These are phyloP conservation scores for Polypedilum pembai DNA, from an alignment of 1,140 invertebrate genomes.

Conservation along the genomic window DNA sequence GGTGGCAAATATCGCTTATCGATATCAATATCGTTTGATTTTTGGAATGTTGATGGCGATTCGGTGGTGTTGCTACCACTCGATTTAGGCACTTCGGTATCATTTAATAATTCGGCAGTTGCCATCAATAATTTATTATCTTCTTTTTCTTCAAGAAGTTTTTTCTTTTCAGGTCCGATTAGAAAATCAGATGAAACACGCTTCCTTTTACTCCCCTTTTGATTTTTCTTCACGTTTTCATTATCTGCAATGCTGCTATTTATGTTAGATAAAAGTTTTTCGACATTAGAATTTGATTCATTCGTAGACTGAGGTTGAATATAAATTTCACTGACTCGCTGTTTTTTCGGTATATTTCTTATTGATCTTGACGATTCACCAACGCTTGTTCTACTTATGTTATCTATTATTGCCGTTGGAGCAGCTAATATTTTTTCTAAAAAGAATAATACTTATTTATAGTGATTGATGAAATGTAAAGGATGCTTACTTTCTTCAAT, in stretches of 20 bases:
- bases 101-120: constrained; percentile 49
- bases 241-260: background rate
- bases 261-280: background rate
- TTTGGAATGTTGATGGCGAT: constrained; percentile 43
- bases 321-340: background rate
- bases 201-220: background rate
- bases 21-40: constrained; percentile 33
- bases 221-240: background rate
- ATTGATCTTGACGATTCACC: background rate
- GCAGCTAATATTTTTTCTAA: background rate
- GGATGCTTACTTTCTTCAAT: background rate
- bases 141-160: constrained; percentile 39
- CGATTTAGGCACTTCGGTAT: constrained; percentile 49
- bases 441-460: no score
- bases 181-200: background rate
- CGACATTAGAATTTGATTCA: background rate
- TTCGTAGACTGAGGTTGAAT: constrained; percentile 9
- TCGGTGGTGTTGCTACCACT: constrained; percentile 39
- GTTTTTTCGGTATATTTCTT: constrained; percentile 21
- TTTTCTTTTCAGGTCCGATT: background rate
- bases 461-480: no score
- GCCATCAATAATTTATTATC: constrained; percentile 40
- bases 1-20: constrained; percentile 35
- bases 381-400: background rate
- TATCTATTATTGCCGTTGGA: background rate